Percentiles rank a stretch among this genome's conserved stretches.
Evolutionary conservation across 2,888 invertebrate genomes (phyloP).

Genomic region (Dryobota labecula): DNA sequence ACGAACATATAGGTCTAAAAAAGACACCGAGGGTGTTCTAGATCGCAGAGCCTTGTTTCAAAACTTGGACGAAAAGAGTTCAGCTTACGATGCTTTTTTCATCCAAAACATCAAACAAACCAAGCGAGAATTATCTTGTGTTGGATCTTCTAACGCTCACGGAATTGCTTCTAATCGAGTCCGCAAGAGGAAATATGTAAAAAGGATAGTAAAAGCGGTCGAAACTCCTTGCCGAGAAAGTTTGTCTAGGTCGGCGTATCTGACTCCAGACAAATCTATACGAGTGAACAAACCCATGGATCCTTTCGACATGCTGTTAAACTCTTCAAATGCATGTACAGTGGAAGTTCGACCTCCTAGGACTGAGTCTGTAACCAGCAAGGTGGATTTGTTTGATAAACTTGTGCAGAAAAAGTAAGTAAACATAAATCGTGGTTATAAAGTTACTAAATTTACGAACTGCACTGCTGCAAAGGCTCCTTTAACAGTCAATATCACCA

Average conservation of each 20-base stretch:
- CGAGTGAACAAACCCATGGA: slow-evolving; percentile 83
- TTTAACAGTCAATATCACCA: background rate
- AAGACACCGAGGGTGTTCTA: slow-evolving; percentile 75
- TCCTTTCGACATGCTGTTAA: slow-evolving; percentile 83
- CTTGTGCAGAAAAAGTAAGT: slow-evolving; percentile 70
- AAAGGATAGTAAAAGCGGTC: slow-evolving; percentile 80
- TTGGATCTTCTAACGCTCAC: slow-evolving; percentile 74
- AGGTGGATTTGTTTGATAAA: slow-evolving; percentile 63
- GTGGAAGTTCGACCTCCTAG: slow-evolving; percentile 48
- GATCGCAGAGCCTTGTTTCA: slow-evolving; percentile 80
- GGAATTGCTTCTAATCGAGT: slow-evolving; percentile 76
- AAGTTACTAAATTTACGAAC: background rate
- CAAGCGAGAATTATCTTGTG: slow-evolving; percentile 82
- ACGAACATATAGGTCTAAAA: slow-evolving; percentile 85
- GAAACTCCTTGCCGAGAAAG: slow-evolving; percentile 70
- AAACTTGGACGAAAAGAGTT: slow-evolving; percentile 80
- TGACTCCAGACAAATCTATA: slow-evolving; percentile 87
- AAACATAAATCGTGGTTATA: background rate
- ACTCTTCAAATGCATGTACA: slow-evolving; percentile 71
- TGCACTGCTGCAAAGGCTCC: background rate
- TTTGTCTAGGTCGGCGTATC: slow-evolving; percentile 72
- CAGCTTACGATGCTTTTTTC: slow-evolving; percentile 85
- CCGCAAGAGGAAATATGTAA: slow-evolving; percentile 85
- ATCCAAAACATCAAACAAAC: slow-evolving; percentile 87
- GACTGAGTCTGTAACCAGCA: slow-evolving; percentile 48